Percentiles rank a stretch among this genome's conserved stretches.
Evolutionary conservation across 1,140 invertebrate genomes (phyloP).

Genomic region (Cylas formicarius): DNA sequence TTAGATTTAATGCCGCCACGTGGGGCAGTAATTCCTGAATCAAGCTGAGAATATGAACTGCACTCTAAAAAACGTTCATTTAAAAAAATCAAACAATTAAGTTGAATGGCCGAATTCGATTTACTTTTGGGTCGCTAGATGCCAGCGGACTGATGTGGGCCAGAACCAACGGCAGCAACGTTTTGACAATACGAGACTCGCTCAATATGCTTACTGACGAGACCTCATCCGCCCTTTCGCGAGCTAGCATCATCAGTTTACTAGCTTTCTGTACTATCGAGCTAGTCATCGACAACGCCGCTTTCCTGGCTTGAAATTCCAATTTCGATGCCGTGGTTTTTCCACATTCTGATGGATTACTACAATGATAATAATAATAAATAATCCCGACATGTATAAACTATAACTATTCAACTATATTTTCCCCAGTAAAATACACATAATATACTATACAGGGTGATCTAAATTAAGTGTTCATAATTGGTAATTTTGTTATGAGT

Average conservation of each 20-base stretch:
- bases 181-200: slow-evolving; percentile 54
- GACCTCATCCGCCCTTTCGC: slow-evolving; percentile 53
- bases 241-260: slow-evolving; percentile 62
- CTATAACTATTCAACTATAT: too few species aligned
- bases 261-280: slow-evolving; percentile 67
- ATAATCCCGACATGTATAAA: background rate
- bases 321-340: slow-evolving; percentile 58
- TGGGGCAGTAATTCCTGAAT: slow-evolving; percentile 88
- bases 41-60: slow-evolving; percentile 81
- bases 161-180: slow-evolving; percentile 69
- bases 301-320: slow-evolving; percentile 65
- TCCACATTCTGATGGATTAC: slow-evolving; percentile 58
- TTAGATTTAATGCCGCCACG: slow-evolving; percentile 75
- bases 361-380: slow-evolving; percentile 32
- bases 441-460: too few species aligned
- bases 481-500: too few species aligned
- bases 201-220: slow-evolving; percentile 50
- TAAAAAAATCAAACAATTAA: too few species aligned
- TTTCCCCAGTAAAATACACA: too few species aligned
- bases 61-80: slow-evolving; percentile 65
- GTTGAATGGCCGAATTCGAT: slow-evolving; percentile 2
- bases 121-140: slow-evolving; percentile 72
- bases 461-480: too few species aligned
- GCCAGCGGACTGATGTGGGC: slow-evolving; percentile 75
- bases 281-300: slow-evolving; percentile 62